Conservation (phyloP, 2,113 vertebrate species). For the Syrmaticus mikado region DNA sequence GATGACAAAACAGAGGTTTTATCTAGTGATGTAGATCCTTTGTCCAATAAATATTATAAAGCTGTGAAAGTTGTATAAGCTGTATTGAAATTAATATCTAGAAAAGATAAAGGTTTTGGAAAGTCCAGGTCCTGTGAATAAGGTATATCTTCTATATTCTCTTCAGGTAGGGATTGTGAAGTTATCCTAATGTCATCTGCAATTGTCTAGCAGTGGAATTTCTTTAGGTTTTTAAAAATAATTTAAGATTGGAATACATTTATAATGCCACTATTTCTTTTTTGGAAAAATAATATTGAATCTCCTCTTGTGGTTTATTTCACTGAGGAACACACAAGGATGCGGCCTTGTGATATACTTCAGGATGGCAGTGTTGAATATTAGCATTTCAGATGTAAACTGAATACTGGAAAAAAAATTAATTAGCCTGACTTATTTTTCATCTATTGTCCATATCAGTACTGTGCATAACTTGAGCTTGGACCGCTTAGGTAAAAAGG, state of each 20-base stretch:
- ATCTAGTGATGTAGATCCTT: background rate
- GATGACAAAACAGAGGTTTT: background rate
- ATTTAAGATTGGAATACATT: background rate
- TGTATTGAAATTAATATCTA: background rate
- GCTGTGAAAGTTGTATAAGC: background rate
- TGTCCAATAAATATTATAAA: background rate
- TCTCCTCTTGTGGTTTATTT: background rate
- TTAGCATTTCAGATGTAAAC: background rate
- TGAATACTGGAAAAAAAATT: background rate
- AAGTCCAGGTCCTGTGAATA: background rate
- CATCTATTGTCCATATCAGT: background rate
- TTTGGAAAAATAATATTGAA: background rate
- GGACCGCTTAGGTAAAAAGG: no score
- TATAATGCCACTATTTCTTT: background rate
- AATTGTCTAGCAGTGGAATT: background rate
- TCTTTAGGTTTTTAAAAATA: background rate
- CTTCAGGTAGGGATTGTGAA: background rate
- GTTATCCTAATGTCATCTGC: background rate
- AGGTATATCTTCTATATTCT: background rate
- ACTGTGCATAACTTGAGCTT: no score
- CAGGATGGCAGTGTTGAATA: background rate
- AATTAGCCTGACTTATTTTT: background rate
- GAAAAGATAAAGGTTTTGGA: background rate
- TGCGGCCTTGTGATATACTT: background rate
- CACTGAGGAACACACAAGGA: background rate